Evolutionary conservation across 1,140 invertebrate species (phyloP).

Genomic region (Pseudomyrmex gracilis): DNA sequence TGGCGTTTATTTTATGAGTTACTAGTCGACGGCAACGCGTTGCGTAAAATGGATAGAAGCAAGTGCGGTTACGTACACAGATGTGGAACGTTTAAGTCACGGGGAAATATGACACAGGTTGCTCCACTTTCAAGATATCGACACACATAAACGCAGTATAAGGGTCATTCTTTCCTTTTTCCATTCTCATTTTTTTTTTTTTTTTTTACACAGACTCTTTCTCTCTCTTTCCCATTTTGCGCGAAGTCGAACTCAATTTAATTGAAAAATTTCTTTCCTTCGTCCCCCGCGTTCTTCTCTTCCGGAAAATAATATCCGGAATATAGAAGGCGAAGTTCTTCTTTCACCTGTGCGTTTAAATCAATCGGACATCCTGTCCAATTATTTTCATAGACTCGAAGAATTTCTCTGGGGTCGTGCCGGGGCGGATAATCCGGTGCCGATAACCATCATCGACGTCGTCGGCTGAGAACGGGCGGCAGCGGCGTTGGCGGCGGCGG

Average conservation of each 20-base stretch:
- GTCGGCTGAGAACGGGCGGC: slow-evolving; percentile 10
- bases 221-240: too few relatives aligned
- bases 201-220: neutral
- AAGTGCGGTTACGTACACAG: neutral
- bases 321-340: neutral
- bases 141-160: neutral
- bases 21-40: neutral
- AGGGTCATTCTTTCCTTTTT: neutral
- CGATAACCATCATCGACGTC: slow-evolving; percentile 52
- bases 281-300: too few relatives aligned
- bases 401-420: neutral
- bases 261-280: neutral
- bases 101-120: neutral
- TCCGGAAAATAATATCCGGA: neutral
- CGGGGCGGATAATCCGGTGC: slow-evolving; percentile 16
- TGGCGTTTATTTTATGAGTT: too few relatives aligned
- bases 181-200: neutral
- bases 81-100: neutral
- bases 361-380: neutral
- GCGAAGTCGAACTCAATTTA: neutral
- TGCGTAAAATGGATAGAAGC: too few relatives aligned
- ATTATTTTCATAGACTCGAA: slow-evolving; percentile 32
- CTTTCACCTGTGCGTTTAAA: neutral
- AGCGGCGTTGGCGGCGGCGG: neutral
- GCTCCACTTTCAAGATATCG: slow-evolving; percentile 11